Conservation (phyloP, 2,113 vertebrate species). For the Pelmatolapia mariae region DNA sequence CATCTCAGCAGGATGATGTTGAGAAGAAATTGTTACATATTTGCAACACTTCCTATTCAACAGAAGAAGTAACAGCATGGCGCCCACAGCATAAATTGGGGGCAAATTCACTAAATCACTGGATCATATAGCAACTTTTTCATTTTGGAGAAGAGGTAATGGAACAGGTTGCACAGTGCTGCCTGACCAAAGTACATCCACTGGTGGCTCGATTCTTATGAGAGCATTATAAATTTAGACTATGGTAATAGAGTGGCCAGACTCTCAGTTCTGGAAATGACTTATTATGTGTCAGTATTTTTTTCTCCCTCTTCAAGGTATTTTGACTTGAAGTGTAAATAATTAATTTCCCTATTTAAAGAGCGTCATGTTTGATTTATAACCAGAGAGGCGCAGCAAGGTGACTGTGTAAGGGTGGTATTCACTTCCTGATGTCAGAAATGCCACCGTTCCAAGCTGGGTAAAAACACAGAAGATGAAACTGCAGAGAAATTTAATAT, state of each 20-base stretch:
- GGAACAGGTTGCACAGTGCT: background rate
- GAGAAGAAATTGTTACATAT: background rate
- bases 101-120: background rate
- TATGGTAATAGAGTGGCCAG: slow-evolving; percentile 56
- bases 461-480: background rate
- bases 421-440: slow-evolving; percentile 41
- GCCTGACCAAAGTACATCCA: slow-evolving; percentile 23
- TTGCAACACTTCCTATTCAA: background rate
- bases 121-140: background rate
- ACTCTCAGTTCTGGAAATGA: slow-evolving; percentile 52
- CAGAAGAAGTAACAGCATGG: background rate
- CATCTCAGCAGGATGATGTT: background rate
- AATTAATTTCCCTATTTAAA: slow-evolving; percentile 76
- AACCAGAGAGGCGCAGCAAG: slow-evolving; percentile 25
- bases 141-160: background rate
- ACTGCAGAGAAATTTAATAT: background rate
- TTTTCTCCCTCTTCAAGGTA: slow-evolving; percentile 61
- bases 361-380: slow-evolving; percentile 72
- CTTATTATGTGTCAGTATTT: slow-evolving; percentile 61
- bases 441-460: background rate
- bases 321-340: slow-evolving; percentile 73
- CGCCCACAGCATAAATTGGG: background rate
- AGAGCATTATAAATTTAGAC: slow-evolving; percentile 56
- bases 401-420: slow-evolving; percentile 40
- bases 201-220: slow-evolving; percentile 25